Evolutionary conservation across 2,113 vertebrate genomes (phyloP).

Genomic region (Peucedramus taeniatus): DNA sequence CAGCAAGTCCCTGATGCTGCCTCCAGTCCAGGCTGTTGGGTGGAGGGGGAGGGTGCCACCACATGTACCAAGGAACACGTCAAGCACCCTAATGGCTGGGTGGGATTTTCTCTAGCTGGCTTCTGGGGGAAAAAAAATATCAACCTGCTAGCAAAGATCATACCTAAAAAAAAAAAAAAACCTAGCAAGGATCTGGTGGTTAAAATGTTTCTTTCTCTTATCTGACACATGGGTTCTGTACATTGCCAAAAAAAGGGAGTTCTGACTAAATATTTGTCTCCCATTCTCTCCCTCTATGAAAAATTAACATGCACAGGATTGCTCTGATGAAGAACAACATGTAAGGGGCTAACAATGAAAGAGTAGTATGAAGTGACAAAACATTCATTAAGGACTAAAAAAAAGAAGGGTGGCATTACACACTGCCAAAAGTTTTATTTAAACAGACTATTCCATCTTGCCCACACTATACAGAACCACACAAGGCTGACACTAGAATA

Average conservation of each 20-base stretch:
- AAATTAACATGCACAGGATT: conserved; percentile 1
- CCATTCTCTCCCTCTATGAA: background rate
- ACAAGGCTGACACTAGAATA: background rate
- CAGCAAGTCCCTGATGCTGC: background rate
- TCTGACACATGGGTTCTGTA: background rate
- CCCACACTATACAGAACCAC: background rate
- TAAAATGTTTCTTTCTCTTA: background rate
- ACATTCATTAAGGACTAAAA: background rate
- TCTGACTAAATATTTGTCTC: conserved; percentile 27
- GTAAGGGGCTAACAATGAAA: background rate
- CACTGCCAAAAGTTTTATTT: conserved; percentile 5
- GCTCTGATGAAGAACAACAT: background rate
- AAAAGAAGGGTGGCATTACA: background rate
- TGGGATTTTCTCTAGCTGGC: background rate
- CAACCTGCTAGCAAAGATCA: background rate
- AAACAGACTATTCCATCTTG: background rate
- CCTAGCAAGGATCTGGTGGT: background rate
- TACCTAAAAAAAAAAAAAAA: background rate
- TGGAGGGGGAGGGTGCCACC: background rate
- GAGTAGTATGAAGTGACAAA: background rate
- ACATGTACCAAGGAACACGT: rapidly evolving
- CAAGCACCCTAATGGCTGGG: background rate
- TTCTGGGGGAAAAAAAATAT: background rate
- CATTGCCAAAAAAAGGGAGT: background rate
- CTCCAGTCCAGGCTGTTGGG: background rate